A percentile compares a stretch with the other conserved stretches of the same genome.
These are phyloP conservation scores for Nothobranchius kuhntae DNA, from an alignment of 2,113 vertebrate species.

Conservation along the genomic window DNA sequence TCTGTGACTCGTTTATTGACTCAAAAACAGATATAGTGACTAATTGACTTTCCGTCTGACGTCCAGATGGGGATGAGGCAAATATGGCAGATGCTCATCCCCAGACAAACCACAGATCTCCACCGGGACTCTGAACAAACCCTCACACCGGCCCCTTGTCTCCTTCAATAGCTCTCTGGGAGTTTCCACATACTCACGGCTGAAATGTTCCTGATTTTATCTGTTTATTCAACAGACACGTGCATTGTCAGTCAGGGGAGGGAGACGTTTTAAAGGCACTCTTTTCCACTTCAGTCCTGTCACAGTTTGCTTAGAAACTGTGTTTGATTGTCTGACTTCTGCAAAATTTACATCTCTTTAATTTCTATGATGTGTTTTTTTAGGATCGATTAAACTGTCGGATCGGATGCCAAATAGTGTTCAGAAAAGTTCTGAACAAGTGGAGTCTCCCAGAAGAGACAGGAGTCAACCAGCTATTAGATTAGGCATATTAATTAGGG, in stretches of 20 bases:
- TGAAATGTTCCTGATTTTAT: constrained; percentile 15
- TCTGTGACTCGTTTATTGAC: constrained; percentile 2
- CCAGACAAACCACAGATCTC: constrained; percentile 43
- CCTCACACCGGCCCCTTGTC: constrained; percentile 35
- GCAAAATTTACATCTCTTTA: too few species aligned
- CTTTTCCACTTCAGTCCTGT: background rate
- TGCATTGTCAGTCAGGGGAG: constrained; percentile 11
- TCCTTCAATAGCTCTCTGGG: constrained; percentile 41
- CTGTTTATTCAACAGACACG: constrained; percentile 38
- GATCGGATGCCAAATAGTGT: too few species aligned
- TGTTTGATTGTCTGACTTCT: too few species aligned
- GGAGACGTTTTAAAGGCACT: constrained; percentile 3
- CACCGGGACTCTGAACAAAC: constrained; percentile 43
- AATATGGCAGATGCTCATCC: constrained; percentile 58
- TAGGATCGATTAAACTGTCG: background rate
- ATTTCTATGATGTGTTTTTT: background rate
- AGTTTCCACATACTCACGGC: constrained; percentile 58
- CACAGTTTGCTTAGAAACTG: background rate
- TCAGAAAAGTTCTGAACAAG: constrained; percentile 6
- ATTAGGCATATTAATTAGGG: constrained; percentile 66
- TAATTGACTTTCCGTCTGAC: constrained; percentile 31
- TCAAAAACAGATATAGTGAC: constrained; percentile 3
- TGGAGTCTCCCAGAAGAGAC: constrained; percentile 26
- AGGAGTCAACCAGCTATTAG: constrained; percentile 35
- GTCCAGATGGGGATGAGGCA: constrained; percentile 56